Evolutionary conservation across 2,888 invertebrate species (phyloP), one percentile per base, ranked within the genome.

Genomic region (Philhelius pedissequus): DNA sequence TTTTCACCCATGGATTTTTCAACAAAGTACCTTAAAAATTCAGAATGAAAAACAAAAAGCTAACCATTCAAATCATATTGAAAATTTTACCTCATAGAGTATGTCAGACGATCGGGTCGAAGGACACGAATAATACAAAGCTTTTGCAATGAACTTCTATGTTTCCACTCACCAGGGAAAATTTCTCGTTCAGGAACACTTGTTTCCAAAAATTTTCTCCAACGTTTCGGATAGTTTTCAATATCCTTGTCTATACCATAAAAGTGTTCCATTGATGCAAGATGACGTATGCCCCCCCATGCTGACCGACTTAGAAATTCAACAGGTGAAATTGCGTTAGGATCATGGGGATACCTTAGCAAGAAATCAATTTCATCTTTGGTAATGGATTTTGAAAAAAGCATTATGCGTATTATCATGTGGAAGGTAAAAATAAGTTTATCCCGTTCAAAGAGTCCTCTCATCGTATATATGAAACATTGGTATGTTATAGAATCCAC

Each of bases 101-200:
- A 98, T 0, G 97, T 97, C 96, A 99, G 97, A 87, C 99, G 94
- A 92, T 99, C 99, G 0, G 98, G 96, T 27, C 99, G 93, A 62
- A 98, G 92, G 0, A 97, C 96, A 77, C 98, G 93, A 94, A 99
- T 95, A 90, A 99, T 98, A 89, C 98, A 98, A 3, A 99, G 92
- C 87, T 96, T 94, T 90, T 98, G 98, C 52, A 98, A 91, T 0
- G 96, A 93, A 0, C 95, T 93, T 90, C 97, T 98, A 90, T 96
- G 97, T 90, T 98, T 99, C 98, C 98, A 99, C 89, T 99, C 99
- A 78, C 98, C 98, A 0, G 98, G 98, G 88, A 98, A 94, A 90
- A 96, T 97, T 90, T 98, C 98, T 88, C 95, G 94, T 91, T 99
- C 98, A 0, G 98, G 98, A 52, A 95, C 95, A 90, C 98, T 98